Evolutionary conservation across 2,888 invertebrate genomes (phyloP).

Genomic region (Athetis lepigone): DNA sequence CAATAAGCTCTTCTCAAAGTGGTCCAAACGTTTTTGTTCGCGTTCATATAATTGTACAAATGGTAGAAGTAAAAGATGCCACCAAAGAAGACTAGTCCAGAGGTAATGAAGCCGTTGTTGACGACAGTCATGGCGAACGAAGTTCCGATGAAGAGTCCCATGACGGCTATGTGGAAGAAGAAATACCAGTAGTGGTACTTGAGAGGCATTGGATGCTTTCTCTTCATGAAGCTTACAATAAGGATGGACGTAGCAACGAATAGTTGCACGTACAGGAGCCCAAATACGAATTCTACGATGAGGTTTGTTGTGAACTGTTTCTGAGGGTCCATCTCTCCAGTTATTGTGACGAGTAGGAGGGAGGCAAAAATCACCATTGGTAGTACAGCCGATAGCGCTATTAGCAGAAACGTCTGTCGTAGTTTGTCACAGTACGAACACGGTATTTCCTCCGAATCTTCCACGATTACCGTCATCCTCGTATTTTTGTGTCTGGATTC

Average conservation of each 20-base stretch:
- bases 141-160: constrained; percentile 69
- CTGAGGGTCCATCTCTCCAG: constrained; percentile 58
- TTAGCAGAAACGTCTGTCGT: constrained; percentile 71
- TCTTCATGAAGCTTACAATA: constrained; percentile 71
- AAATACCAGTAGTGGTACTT: constrained; percentile 78
- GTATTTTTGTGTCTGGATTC: constrained; percentile 4
- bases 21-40: constrained; percentile 65
- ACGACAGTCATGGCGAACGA: constrained; percentile 71
- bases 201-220: constrained; percentile 66
- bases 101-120: constrained; percentile 66
- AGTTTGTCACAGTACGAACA: constrained; percentile 75
- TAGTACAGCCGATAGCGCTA: constrained; percentile 77
- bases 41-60: constrained; percentile 67
- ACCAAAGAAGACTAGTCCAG: constrained; percentile 62
- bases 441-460: constrained; percentile 73
- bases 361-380: constrained; percentile 78
- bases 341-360: constrained; percentile 69
- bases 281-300: constrained; percentile 76
- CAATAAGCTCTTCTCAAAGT: constrained; percentile 70
- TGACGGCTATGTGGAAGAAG: constrained; percentile 72
- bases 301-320: constrained; percentile 62
- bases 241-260: constrained; percentile 77
- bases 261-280: constrained; percentile 76
- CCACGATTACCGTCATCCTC: constrained; percentile 71
- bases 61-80: constrained; percentile 70